Evolutionary conservation across 2,797 vertebrate genomes (phyloP), one percentile per base, ranked within the genome.

Genomic region (Myotis pilosus): DNA sequence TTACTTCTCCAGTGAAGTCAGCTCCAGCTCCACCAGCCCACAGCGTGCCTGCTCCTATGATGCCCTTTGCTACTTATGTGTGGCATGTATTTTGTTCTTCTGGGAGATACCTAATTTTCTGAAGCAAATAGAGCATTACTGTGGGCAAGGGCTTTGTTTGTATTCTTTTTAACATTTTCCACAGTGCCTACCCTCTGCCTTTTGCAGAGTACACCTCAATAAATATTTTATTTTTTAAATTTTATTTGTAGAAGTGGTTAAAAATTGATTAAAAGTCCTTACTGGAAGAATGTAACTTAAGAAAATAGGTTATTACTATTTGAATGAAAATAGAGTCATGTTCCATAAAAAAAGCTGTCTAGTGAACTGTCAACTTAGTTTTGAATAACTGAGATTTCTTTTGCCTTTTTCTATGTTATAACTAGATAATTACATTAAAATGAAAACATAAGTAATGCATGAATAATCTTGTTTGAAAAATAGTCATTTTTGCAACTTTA

Each of bases 381-480:
- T 84, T 76, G 33, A 83, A 53, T 89, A 81, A 80, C 60, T 75
- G 25, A 90, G 20, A 53, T 79, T 19, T 62, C n/a, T 4, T 92
- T 83, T 80, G 44, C 17, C 19, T 72, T 94, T 95, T 81, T 69
- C 33, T 55, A 66, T 3, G 0, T 49, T 87, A 71, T 85, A 19
- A 74, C 5, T 64, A 69, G 5, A 60, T 80, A 92, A 76, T 69
- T 80, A 10, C 30, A 62, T 78, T 87, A 69, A 68, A 87, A 25
- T 64, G 3, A 57, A 90, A 94, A 79, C 15, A 38, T n/a, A 86
- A 96, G 25, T 11, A 13, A n/a, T 82, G 15, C 23, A 25, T 82
- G 44, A 80, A 28, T 86, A 71, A 28, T 90, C 36, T 47, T 92
- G 6, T 76, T 93, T 87, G 41, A 89, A 87, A 91, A 96, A 79